These are phyloP conservation scores for Argya squamiceps DNA, from an alignment of 2,797 vertebrate species.

Conservation along the genomic window DNA sequence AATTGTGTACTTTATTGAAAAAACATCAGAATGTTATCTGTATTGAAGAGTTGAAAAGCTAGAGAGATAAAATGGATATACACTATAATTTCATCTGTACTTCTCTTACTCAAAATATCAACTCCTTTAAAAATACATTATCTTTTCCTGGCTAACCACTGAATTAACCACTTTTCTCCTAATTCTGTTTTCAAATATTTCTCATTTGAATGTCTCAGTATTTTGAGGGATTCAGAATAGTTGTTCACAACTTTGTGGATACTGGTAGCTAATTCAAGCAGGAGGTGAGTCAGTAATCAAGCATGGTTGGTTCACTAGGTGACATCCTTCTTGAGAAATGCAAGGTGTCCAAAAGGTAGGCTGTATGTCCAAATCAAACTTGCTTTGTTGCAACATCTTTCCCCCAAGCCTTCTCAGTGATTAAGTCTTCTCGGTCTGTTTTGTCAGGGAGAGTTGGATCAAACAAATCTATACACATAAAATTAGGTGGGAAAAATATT, in stretches of 20 bases:
- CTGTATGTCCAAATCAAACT: not conserved
- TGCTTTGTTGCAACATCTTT: not conserved
- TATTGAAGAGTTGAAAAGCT: not conserved
- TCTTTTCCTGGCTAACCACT: not conserved
- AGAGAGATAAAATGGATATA: not conserved
- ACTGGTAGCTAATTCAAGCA: not conserved
- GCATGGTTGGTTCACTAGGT: not conserved
- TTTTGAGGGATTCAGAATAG: not conserved
- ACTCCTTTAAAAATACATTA: not conserved
- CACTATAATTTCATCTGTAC: not conserved
- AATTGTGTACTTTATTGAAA: rapidly evolving
- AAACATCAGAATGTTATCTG: not conserved
- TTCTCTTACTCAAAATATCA: not conserved
- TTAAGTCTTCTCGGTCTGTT: not conserved
- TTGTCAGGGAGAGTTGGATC: not conserved
- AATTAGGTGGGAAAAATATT: not conserved
- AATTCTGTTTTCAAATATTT: not conserved
- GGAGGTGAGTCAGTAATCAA: not conserved
- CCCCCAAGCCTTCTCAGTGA: not conserved
- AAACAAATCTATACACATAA: not conserved
- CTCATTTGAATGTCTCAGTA: not conserved
- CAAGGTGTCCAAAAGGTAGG: not conserved
- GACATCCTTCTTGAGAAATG: not conserved
- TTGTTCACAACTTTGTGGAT: not conserved
- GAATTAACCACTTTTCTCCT: not conserved